Base-by-base conservation (phyloP, 2,888 invertebrate species). In the Eupithecia vulgata region DNA sequence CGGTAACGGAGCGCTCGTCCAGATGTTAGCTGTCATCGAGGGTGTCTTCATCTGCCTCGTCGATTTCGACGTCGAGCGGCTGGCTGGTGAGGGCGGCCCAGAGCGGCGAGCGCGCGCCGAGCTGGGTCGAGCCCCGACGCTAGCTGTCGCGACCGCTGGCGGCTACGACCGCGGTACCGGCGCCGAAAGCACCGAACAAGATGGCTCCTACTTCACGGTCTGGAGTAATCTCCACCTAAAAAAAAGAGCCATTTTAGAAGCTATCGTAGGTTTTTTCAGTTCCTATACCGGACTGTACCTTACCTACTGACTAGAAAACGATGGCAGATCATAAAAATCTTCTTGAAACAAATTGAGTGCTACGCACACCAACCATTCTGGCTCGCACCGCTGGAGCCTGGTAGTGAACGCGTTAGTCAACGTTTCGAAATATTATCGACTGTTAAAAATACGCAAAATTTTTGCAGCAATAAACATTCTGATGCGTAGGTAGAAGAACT, bases 41-140 rank as follows among this genome's bases (percentile, higher is more conserved):
- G 70, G 87, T 88, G 42, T 88, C 88, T 61, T 90, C 90, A 35
- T 86, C 88, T 17, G 87, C 88, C 76, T 91, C 92, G 72, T 91
- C 79, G 35, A 76, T 71, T 61, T 78, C 78, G 35, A 71, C 91
- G 82, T 93, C 93, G 13, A 94, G 88, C 7, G 92, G 93, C 84
- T 97, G 96, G 84, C 96, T 97, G 71, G 97, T 97, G 82, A 97
- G 95, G 70, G 97, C 96, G 69, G 97, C 97, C 97, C 97, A 97
- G 79, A 97, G 95, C 68, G 97, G 97, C 78, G 97, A 97, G 84
- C 93, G 91, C 13, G 93, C 93, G 76, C 93, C 93, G 79, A 91
- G 90, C 87, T 88, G 91, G 84, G 89, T 91, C 81, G 94, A 93
- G 86, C 91, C 94, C 78, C 93, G 93, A 81, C 93, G 94, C 94